Base-by-base conservation (phyloP, 2,797 vertebrate genomes). In the Pseudochirops cupreus region DNA sequence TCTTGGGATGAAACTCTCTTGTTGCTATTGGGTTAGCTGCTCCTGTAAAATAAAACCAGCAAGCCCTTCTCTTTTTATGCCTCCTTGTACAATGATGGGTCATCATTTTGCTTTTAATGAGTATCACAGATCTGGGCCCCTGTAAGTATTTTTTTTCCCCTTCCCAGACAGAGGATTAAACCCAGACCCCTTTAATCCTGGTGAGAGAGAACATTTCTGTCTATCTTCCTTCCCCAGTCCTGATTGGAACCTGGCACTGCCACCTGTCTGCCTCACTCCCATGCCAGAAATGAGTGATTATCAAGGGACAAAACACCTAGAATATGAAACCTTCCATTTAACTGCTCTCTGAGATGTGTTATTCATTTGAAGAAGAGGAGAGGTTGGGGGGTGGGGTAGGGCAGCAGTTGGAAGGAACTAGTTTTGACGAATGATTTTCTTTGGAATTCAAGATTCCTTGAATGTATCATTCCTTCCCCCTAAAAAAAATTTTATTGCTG, bases 351-450 rank as follows among this genome's bases (percentile, higher is more conserved):
- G 52, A 1, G 33, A 57, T 92, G 92, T 91, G 56, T 31, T 39
- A 94, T 95, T 93, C 62, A 74, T 90, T 93, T 11, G 58, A 58
- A 53, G 92, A 31, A 14, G 29, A 89, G 33, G 92, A 31, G 26
- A 92, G 31, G 56, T 11, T 56, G 18, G 59, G 55, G 50, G 91
- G 1, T 87, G 91, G 91, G 56, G 39, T 1, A 91, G 57, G 0
- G 0, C 16, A 46, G 1, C 55, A 50, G 14, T 12, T 26, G 9
- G 21, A 87, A 21, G 26, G 9, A 26, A 50, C 74, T 87, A 26
- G 39, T 87, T 87, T 87, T 87, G 39, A 46, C 46, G 3, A 87
- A 46, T 46, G 3, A 46, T 50, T 82, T 87, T 87, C 9, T 46
- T 87, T 87, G 26, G 39, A 87, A 50, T 50, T 24, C 39, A 50